Evolutionary conservation across 2,888 invertebrate genomes (phyloP).

Genomic region (Acanthococcus lagerstroemiae): DNA sequence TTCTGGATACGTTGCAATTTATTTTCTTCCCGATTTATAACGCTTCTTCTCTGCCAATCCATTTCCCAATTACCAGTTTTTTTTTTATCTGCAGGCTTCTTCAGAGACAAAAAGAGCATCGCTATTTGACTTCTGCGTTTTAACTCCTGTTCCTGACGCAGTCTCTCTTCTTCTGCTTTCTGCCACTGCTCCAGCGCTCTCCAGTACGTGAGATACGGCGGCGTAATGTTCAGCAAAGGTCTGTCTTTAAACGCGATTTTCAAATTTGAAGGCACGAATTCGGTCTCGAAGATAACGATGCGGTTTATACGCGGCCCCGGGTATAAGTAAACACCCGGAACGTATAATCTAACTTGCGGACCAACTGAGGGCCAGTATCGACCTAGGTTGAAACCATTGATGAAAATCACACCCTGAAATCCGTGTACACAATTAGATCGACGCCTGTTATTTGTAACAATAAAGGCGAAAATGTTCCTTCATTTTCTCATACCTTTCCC

Average conservation of each 20-base stretch:
- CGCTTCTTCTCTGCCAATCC: no score
- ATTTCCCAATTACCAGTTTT: no score
- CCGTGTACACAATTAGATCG: neutral
- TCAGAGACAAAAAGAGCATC: no score
- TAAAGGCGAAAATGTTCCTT: no score
- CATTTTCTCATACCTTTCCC: neutral
- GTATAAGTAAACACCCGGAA: conserved; percentile 36
- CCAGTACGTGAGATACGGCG: neutral
- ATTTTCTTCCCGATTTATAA: no score
- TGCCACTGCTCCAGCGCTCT: no score
- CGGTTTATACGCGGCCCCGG: conserved; percentile 36
- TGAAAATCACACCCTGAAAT: conserved; percentile 38
- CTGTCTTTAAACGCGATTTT: neutral
- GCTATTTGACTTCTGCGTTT: no score
- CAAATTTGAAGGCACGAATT: conserved; percentile 19
- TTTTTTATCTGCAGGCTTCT: no score
- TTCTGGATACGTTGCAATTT: no score
- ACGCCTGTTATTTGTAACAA: no score
- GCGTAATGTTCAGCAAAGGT: neutral
- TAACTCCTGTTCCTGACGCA: no score
- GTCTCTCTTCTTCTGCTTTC: no score
- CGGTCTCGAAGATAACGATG: conserved; percentile 37
- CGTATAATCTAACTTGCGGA: conserved; percentile 38
- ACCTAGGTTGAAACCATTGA: conserved; percentile 39
- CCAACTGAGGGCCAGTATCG: conserved; percentile 39